Base-by-base conservation (phyloP, 2,888 invertebrate genomes). In the Sarcophaga subvicina region DNA sequence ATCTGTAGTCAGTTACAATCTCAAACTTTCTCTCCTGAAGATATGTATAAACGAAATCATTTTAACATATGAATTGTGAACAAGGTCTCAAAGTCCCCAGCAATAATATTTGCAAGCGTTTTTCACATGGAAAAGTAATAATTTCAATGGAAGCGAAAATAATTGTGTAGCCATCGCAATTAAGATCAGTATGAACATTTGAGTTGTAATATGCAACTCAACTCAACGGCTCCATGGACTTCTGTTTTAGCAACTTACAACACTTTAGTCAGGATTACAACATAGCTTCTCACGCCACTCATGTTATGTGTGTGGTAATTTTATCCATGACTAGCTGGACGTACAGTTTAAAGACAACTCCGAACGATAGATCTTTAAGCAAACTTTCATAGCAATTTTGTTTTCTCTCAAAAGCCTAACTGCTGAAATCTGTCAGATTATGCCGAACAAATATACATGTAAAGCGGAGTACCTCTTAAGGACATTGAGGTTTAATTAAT, bases 51-150 rank as follows among this genome's bases (percentile, higher is more conserved):
- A 3, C 49, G 27, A 6, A 77, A 77, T 95, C 96, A 85, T 76
- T 90, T 69, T 17, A 91, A 64, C 0, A 91, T 86, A 87, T 90
- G 89, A 63, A 91, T 83, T 17, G 91, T 89, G 8, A 90, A 88
- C 27, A 91, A 72, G 0, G 89, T 89, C 86, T 91, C 0, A 22
- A 22, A 92, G 80, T 66, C 91, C 91, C 83, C 88, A 91, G 78
- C 90, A 90, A 70, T 91, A 90, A 77, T 89, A 90, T 77, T 91
- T 94, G 96, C 54, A 17, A 75, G 70, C 6, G 84, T 79, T 4
- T 69, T 79, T 17, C 83, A 37, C 45, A 72, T 89, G 77, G 90
- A 91, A 89, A 91, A 91, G 80, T 91, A 91, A 69, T 90, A 91
- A 0, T 92, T 81, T 0, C 85, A 69, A 89, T 87, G 14, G 47